phyloP scores from a whole-genome alignment of 1,140 invertebrate species.

The Drosophila pseudoananassae region DNA sequence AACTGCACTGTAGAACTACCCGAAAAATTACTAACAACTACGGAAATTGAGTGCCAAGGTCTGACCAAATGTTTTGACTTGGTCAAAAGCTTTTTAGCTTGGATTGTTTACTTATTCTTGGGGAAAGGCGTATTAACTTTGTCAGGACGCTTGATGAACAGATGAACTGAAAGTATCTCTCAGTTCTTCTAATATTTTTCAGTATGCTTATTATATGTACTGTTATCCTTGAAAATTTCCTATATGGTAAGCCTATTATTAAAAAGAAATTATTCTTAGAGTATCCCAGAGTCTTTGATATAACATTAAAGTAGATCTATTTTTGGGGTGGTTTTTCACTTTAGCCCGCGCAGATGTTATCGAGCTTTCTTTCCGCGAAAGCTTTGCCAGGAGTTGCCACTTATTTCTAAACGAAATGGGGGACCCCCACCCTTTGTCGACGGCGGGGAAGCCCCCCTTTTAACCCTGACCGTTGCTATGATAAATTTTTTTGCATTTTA shows the following conservation, averaged over 20 bases:
- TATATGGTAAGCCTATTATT: too few species aligned
- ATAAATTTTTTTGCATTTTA: constrained; percentile 80
- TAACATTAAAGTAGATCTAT: neutral
- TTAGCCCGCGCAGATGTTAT: constrained; percentile 52
- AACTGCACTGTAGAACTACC: constrained; percentile 32
- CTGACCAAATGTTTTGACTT: constrained; percentile 59
- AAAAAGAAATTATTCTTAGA: neutral
- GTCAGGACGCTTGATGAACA: neutral
- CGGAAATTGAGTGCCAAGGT: constrained; percentile 46
- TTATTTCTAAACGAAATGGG: constrained; percentile 34
- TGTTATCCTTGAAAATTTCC: too few species aligned
- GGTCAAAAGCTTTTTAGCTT: constrained; percentile 31
- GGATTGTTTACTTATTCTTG: constrained; percentile 9
- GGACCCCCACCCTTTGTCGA: neutral
- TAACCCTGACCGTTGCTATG: constrained; percentile 53
- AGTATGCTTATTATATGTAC: too few species aligned
- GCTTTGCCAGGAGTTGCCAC: constrained; percentile 66
- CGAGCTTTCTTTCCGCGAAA: constrained; percentile 29
- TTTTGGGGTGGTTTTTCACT: constrained; percentile 52
- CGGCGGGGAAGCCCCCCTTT: neutral
- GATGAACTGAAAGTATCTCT: neutral
- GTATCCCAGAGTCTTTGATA: neutral
- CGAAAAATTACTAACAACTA: constrained; percentile 5
- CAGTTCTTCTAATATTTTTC: too few species aligned
- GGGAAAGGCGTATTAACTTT: neutral